Conservation (phyloP, 2,113 vertebrate genomes). For the Psittacula cyanocephala region DNA sequence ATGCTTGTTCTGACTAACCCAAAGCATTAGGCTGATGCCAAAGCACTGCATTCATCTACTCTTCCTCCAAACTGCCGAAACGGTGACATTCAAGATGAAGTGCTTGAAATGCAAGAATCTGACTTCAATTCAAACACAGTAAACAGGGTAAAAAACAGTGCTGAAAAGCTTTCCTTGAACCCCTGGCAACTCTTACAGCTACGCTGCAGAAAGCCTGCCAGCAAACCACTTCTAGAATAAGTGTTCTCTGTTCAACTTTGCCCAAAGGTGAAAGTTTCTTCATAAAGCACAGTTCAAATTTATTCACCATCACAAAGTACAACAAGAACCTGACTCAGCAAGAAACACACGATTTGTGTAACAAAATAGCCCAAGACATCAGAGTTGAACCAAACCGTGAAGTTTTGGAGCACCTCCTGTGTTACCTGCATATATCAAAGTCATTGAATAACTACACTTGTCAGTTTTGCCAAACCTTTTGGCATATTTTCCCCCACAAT, state of each 20-base stretch:
- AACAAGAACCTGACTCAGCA: not conserved
- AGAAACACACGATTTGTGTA: not conserved
- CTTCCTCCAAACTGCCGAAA: not conserved
- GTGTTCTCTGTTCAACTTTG: conserved; percentile 20
- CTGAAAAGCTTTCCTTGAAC: conserved; percentile 10
- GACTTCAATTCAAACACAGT: not conserved
- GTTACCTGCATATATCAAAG: not conserved
- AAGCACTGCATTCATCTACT: not conserved
- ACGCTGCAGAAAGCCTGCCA: not conserved
- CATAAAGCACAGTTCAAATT: conserved; percentile 8
- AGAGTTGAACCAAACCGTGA: not conserved
- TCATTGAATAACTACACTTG: not conserved
- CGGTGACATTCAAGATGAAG: not conserved
- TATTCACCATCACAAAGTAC: conserved; percentile 37
- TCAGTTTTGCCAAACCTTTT: not conserved
- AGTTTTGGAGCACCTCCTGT: not conserved
- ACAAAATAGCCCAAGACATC: not conserved
- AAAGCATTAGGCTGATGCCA: not conserved
- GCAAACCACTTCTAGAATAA: not conserved
- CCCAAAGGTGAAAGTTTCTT: conserved; percentile 47
- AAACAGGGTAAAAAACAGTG: not conserved
- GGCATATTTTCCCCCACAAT: not conserved
- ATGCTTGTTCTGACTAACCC: not conserved
- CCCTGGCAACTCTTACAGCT: not conserved
- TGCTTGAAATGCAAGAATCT: not conserved